Conservation (phyloP, 1,140 invertebrate genomes). For the Agrypnia vestita region DNA sequence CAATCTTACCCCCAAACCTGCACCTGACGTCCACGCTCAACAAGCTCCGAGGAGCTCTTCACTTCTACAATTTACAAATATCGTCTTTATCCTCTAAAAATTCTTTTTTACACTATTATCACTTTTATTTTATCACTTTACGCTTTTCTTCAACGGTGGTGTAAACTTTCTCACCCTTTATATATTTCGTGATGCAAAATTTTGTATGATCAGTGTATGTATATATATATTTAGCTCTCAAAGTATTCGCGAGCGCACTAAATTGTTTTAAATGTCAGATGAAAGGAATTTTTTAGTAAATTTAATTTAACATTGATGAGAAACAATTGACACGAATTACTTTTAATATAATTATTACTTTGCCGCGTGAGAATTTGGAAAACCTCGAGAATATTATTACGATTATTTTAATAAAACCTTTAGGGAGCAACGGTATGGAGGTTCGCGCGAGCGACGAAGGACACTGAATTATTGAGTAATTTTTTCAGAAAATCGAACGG, state of each 20-base stretch:
- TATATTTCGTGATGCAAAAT: not conserved
- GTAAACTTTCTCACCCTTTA: not conserved
- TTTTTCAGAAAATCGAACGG: not conserved
- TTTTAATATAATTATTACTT: slow-evolving; percentile 1
- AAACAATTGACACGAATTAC: slow-evolving; percentile 31
- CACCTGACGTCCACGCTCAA: not conserved
- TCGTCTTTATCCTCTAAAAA: too few relatives aligned
- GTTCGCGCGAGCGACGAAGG: slow-evolving; percentile 19
- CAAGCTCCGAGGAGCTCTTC: too few relatives aligned
- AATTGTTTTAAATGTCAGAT: slow-evolving; percentile 39
- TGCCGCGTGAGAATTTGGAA: not conserved
- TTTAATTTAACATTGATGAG: slow-evolving; percentile 21
- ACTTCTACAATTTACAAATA: too few relatives aligned
- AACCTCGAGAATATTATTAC: slow-evolving; percentile 4
- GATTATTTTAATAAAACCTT: slow-evolving; percentile 8
- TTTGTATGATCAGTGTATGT: not conserved
- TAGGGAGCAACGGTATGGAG: slow-evolving; percentile 16
- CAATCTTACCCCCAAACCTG: not conserved
- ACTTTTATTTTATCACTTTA: slow-evolving; percentile 27
- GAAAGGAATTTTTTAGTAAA: slow-evolving; percentile 7
- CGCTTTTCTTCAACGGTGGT: not conserved
- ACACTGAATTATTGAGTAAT: slow-evolving; percentile 19
- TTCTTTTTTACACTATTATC: slow-evolving; percentile 32
- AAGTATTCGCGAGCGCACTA: not conserved
- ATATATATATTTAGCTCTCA: not conserved